phyloP scores from a whole-genome alignment of 2,797 vertebrate genomes.

The Cephalopachus bancanus region DNA sequence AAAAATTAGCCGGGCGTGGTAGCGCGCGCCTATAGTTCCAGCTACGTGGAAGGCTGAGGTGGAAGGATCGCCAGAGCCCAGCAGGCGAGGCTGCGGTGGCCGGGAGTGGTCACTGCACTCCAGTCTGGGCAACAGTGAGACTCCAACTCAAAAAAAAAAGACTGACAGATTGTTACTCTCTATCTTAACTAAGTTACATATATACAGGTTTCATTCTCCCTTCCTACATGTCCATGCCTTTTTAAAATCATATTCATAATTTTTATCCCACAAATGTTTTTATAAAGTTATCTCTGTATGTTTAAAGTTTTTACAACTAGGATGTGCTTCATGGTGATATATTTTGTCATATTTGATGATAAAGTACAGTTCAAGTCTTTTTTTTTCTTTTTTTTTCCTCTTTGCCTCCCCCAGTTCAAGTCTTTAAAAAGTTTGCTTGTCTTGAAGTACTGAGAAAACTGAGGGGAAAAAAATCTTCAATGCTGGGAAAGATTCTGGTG shows the following conservation, averaged over 20 bases:
- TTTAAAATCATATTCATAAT: background rate
- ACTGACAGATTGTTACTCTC: background rate
- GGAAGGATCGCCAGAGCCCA: too few relatives aligned
- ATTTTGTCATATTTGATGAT: background rate
- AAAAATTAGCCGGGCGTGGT: too few relatives aligned
- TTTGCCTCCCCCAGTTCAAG: background rate
- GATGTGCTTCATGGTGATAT: background rate
- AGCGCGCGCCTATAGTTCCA: too few relatives aligned
- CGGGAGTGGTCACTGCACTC: too few relatives aligned
- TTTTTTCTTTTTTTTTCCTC: too few relatives aligned
- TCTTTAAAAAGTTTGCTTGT: constrained; percentile 5
- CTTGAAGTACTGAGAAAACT: constrained; percentile 13
- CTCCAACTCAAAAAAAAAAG: too few relatives aligned
- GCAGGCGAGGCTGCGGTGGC: too few relatives aligned
- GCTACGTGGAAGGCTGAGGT: too few relatives aligned
- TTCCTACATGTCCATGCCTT: background rate
- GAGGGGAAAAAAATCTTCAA: constrained; percentile 9
- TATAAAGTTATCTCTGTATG: background rate
- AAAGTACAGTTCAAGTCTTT: background rate
- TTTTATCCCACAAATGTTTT: background rate
- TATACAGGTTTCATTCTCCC: background rate
- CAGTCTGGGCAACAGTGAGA: too few relatives aligned
- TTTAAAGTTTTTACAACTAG: background rate
- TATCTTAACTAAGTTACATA: background rate
- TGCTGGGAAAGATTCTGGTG: background rate